A percentile compares a stretch with the other conserved stretches of the same genome.
phyloP scores from a whole-genome alignment of 2,113 vertebrate genomes.

The Megaleporinus macrocephalus region DNA sequence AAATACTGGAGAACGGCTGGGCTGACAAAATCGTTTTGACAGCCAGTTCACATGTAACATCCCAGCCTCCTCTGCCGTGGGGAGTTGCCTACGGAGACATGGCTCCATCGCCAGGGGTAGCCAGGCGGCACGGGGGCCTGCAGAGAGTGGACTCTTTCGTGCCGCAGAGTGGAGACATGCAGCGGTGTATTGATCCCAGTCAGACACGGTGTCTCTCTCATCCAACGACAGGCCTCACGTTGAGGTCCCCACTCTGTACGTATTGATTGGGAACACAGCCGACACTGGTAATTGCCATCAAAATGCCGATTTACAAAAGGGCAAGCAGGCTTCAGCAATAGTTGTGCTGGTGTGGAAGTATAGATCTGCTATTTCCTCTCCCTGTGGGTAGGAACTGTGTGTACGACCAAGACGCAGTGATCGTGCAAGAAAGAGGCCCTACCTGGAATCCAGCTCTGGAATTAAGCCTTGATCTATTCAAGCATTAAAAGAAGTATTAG shows the following conservation, averaged over 20 bases:
- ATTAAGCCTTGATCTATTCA: background rate
- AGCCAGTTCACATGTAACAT: constrained; percentile 85
- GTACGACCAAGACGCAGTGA: constrained; percentile 65
- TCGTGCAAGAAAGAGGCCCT: constrained; percentile 67
- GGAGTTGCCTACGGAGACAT: constrained; percentile 78
- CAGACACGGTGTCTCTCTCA: constrained; percentile 75
- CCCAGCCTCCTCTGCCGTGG: constrained; percentile 75
- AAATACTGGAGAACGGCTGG: constrained; percentile 76
- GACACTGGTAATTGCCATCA: constrained; percentile 81
- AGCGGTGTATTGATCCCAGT: constrained; percentile 83
- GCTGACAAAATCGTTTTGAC: constrained; percentile 86
- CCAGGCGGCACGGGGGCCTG: constrained; percentile 67
- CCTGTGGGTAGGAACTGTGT: constrained; percentile 39
- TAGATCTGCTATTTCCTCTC: constrained; percentile 67
- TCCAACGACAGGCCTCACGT: constrained; percentile 67
- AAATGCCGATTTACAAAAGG: constrained; percentile 79
- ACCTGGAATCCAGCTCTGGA: constrained; percentile 43
- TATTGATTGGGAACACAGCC: constrained; percentile 84
- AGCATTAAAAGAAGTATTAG: too few species aligned
- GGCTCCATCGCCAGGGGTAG: constrained; percentile 74
- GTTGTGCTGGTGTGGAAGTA: constrained; percentile 55
- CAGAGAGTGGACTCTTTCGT: constrained; percentile 67
- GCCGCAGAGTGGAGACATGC: constrained; percentile 62
- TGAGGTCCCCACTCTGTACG: constrained; percentile 74
- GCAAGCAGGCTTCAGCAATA: constrained; percentile 62